Evolutionary conservation across 2,113 vertebrate species (phyloP), one percentile per base, ranked within the genome.

Genomic region (Megaceryle torquata): DNA sequence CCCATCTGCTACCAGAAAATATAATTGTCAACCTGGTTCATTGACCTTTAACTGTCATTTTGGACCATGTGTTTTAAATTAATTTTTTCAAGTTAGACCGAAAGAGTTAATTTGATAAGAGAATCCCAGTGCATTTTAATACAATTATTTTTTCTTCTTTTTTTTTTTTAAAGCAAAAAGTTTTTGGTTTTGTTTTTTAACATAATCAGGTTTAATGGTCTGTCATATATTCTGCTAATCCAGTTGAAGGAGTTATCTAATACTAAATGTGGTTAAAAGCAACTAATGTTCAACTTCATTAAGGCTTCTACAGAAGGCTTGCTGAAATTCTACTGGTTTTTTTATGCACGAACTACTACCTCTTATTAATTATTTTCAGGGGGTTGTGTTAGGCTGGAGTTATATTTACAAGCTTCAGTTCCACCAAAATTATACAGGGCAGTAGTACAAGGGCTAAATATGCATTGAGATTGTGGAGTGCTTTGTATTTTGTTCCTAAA

Each of bases 1-100:
- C 88, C 96, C 97, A 97, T 98, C 97, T 98, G 97, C 97, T 98
- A 92, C 95, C 88, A 97, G 94, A 95, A 97, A 98, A 95, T 97
- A 95, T 95, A 97, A 97, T 94, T 95, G 97, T 97, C 92, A 96
- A 96, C 96, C 95, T 95, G 95, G 97, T 96, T 97, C 92, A 87
- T 91, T 97, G 97, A 98, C 95, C 97, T 97, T 97, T 97, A 93
- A 85, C 91, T 97, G 93, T 96, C 92, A 94, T 96, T 97, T 96
- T 95, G 75, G 86, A 89, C 76, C 50, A 82, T 31, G 19, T 19
- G 85, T 93, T 96, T 88, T 71, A 89, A 96, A 94, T 94, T 46
- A 24, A 11, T 86, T 60, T 95, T 96, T 97, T 96, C 21, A 86
- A 86, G 46, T 88, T 93, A 88, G 64, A 83, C 15, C 15, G 51